Base-by-base conservation (phyloP, 2,113 vertebrate species). In the Gallinago paraguaiae region DNA sequence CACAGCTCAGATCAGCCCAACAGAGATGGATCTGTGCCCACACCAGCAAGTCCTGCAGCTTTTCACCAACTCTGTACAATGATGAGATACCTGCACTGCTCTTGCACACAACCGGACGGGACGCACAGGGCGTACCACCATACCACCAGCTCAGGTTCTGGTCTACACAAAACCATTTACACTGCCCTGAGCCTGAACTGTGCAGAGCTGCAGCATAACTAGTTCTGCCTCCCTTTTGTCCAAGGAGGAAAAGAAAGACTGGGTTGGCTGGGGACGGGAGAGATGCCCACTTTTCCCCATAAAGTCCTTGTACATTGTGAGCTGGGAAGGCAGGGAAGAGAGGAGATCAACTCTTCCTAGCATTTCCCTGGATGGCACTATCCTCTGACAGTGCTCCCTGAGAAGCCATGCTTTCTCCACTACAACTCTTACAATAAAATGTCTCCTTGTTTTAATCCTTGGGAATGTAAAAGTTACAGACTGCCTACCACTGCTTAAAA, bases 71-170 rank as follows among this genome's bases (percentile, higher is more conserved):
- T 31, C 0, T 1, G 17, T 30, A 20, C 2, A 3, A 27, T 11
- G 9, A 13, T 8, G 11, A 64, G 17, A 11, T 3, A 19, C 24
- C 4, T 0, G 1, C 4, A 2, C 60, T 28, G 20, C 13, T 24
- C 65, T 46, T 33, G 37, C 35, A 43, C 1, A 0, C 31, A 51
- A 18, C 50, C n/a, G 23, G 15, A 7, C 25, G 18, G 63, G 61
- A 19, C 3, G 25, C 18, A 11, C 17, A 18, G 28, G 9, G n/a
- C 39, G 10, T 39, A 39, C 39, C 39, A 39, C 39, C 24, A 31
- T 10, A 37, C 3, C 9, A 13, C 7, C 19, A 39, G 31, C 60
- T 45, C 54, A 25, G 27, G 37, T 17, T 84, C 33, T 77, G 75
- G 17, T 33, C n/a, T 19, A 2, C 31, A 64, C 10, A 59, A 8